A percentile compares a stretch with the other conserved stretches of the same genome.
Evolutionary conservation across 2,888 invertebrate species (phyloP).

Genomic region (Troilus luridus): DNA sequence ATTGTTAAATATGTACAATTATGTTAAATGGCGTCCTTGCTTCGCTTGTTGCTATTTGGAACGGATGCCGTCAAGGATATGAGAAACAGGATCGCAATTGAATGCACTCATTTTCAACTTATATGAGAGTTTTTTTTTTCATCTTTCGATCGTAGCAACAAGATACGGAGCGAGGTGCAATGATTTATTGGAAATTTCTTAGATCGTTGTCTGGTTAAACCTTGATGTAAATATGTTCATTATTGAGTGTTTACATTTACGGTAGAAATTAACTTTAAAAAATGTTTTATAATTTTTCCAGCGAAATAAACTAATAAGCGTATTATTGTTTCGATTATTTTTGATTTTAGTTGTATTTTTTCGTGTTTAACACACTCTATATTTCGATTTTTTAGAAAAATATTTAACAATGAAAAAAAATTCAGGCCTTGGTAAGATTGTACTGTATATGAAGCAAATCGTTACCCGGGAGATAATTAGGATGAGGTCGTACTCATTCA

Average conservation of each 20-base stretch:
- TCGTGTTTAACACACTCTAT: too few relatives aligned
- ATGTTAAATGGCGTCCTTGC: conserved; percentile 51
- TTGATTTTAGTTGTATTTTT: too few relatives aligned
- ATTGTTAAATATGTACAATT: conserved; percentile 52
- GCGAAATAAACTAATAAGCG: too few relatives aligned
- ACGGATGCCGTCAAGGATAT: conserved; percentile 54
- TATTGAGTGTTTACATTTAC: not conserved
- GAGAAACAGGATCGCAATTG: conserved; percentile 37
- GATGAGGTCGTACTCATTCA: too few relatives aligned
- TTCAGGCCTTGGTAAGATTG: too few relatives aligned
- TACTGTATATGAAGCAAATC: too few relatives aligned
- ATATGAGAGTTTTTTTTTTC: conserved; percentile 1
- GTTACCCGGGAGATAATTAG: too few relatives aligned
- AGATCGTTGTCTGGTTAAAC: not conserved
- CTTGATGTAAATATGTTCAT: not conserved
- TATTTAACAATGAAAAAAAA: too few relatives aligned
- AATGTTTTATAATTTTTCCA: too few relatives aligned
- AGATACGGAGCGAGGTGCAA: not conserved
- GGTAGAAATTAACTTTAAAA: not conserved
- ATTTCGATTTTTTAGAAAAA: too few relatives aligned
- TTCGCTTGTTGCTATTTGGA: conserved; percentile 45
- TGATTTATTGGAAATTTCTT: not conserved
- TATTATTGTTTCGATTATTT: too few relatives aligned
- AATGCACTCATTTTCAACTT: not conserved
- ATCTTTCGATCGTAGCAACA: not conserved